phyloP scores from a whole-genome alignment of 2,888 invertebrate species.

The Lysandra bellargus region DNA sequence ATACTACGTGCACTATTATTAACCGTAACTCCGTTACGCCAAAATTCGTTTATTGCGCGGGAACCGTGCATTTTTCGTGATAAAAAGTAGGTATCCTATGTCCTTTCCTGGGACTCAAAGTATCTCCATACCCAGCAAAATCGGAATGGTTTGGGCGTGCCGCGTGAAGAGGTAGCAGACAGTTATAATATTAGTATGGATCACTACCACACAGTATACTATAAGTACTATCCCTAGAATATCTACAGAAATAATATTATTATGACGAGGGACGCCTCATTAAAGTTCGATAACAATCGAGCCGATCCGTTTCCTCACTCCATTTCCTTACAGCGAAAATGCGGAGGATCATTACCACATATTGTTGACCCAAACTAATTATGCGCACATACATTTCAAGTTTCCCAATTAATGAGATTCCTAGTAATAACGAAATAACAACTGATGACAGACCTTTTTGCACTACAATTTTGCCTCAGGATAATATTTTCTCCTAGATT shows the following conservation, averaged over 20 bases:
- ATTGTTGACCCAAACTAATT: neutral
- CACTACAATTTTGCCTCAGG: no score
- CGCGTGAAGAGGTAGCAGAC: no score
- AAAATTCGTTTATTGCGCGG: no score
- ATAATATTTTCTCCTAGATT: no score
- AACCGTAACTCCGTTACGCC: no score
- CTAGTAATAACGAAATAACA: neutral
- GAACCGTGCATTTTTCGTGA: no score
- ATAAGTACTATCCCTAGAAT: neutral
- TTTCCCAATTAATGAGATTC: neutral
- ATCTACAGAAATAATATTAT: neutral
- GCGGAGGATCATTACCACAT: neutral
- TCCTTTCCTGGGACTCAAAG: no score
- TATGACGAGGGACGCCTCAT: conserved; percentile 3
- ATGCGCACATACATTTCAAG: neutral
- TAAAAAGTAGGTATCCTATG: no score
- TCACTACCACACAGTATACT: neutral
- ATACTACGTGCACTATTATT: no score
- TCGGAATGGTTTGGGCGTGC: no score
- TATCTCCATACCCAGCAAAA: no score
- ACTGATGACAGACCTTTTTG: no score
- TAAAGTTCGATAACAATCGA: conserved; percentile 2
- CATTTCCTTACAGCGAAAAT: neutral
- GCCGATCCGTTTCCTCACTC: neutral
- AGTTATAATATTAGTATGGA: neutral